These are phyloP conservation scores for Terebella lapidaria DNA, from an alignment of 2,888 invertebrate genomes.

Conservation along the genomic window DNA sequence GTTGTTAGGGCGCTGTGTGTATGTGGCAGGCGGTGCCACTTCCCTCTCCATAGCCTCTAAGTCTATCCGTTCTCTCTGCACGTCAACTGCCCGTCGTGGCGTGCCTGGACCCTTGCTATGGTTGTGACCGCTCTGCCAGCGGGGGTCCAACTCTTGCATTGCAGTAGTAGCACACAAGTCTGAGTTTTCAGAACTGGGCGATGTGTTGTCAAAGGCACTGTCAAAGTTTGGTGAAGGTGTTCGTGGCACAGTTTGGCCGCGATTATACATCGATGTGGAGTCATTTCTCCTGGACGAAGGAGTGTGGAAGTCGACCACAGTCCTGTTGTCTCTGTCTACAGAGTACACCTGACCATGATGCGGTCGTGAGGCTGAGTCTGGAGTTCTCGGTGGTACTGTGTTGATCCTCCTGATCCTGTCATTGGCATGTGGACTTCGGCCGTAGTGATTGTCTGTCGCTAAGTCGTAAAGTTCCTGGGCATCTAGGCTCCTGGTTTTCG, in stretches of 20 bases:
- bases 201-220: neutral
- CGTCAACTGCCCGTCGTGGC: neutral
- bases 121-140: no score
- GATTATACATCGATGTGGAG: no score
- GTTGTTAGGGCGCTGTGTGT: no score
- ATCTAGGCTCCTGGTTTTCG: no score
- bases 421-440: no score
- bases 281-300: neutral
- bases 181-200: slow-evolving; percentile 1
- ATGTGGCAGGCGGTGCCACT: no score
- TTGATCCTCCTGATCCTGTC: neutral
- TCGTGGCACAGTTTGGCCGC: neutral
- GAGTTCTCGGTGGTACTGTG: no score
- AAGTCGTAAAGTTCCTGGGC: neutral
- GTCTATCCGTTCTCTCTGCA: neutral
- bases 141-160: no score
- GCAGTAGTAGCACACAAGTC: no score
- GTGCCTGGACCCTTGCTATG: no score
- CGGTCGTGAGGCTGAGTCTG: neutral
- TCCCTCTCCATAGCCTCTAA: slow-evolving; percentile 2
- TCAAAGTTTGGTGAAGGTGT: neutral
- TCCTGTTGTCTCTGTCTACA: neutral
- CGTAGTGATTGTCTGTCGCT: neutral
- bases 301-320: neutral
- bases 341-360: neutral